Percentiles rank a stretch among this genome's conserved stretches.
Evolutionary conservation across 2,888 invertebrate genomes (phyloP).

Genomic region (Drosophila meridionalis): DNA sequence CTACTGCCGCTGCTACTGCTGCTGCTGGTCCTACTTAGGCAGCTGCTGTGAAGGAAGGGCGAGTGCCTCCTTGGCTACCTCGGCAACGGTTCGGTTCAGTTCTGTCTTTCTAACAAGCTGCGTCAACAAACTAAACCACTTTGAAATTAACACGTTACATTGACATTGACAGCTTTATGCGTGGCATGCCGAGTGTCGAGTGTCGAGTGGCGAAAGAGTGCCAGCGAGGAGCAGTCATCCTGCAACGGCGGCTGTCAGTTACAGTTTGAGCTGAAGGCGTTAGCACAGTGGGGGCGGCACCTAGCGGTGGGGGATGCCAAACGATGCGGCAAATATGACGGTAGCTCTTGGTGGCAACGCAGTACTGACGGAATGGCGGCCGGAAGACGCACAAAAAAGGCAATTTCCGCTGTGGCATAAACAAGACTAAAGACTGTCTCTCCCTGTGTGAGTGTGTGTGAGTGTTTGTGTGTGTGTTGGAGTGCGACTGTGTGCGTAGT

Average conservation of each 20-base stretch:
- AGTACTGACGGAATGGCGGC: slow-evolving; percentile 39
- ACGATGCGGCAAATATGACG: slow-evolving; percentile 68
- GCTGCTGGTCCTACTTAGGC: slow-evolving; percentile 20
- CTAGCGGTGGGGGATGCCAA: slow-evolving; percentile 44
- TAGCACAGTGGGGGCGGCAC: neutral
- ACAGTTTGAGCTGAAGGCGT: slow-evolving; percentile 56
- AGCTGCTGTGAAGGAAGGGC: slow-evolving; percentile 11
- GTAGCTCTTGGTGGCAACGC: slow-evolving; percentile 23
- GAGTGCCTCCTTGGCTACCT: slow-evolving; percentile 14
- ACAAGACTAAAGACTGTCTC: slow-evolving; percentile 53
- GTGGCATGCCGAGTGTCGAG: slow-evolving; percentile 78
- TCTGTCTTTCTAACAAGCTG: slow-evolving; percentile 68
- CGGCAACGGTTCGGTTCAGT: slow-evolving; percentile 14
- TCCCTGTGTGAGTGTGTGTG: slow-evolving; percentile 4
- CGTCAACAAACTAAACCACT: slow-evolving; percentile 80
- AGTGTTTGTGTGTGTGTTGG: neutral
- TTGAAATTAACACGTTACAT: slow-evolving; percentile 81
- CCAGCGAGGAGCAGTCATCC: slow-evolving; percentile 22
- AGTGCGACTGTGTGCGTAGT: slow-evolving; percentile 47
- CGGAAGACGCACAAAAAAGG: slow-evolving; percentile 76
- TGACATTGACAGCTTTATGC: slow-evolving; percentile 82
- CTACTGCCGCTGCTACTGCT: neutral
- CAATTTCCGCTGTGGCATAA: slow-evolving; percentile 73
- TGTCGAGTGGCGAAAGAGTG: slow-evolving; percentile 30
- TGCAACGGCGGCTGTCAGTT: slow-evolving; percentile 64